A percentile compares a stretch with the other conserved stretches of the same genome.
phyloP scores from a whole-genome alignment of 2,113 vertebrate genomes.

The Nansenia antarctica region DNA sequence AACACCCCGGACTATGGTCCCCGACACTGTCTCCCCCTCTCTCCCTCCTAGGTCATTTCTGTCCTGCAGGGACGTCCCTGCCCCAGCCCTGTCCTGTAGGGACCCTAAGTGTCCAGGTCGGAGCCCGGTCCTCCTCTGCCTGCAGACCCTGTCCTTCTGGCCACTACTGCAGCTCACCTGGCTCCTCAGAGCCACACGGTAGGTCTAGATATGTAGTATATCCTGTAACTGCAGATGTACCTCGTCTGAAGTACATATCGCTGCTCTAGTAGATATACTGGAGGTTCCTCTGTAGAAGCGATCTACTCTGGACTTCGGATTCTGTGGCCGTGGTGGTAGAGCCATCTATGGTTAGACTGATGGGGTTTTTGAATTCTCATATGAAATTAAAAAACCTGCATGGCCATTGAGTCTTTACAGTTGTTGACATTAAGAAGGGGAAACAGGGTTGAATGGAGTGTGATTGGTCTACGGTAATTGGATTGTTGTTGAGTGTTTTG shows the following conservation, averaged over 20 bases:
- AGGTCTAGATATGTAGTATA: background rate
- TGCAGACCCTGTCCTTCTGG: constrained; percentile 85
- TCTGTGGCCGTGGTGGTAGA: no score
- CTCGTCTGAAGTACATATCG: no score
- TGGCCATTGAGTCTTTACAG: no score
- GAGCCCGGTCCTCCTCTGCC: constrained; percentile 62
- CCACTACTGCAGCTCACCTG: constrained; percentile 78
- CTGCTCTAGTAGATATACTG: no score
- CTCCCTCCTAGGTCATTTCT: constrained; percentile 78
- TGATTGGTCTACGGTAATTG: background rate
- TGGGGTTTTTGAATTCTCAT: no score
- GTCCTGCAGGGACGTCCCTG: constrained; percentile 67
- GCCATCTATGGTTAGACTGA: no score
- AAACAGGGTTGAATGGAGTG: background rate
- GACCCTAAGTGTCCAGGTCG: constrained; percentile 74
- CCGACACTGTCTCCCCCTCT: background rate
- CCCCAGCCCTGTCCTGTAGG: constrained; percentile 82
- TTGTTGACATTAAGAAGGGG: background rate
- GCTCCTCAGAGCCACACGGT: constrained; percentile 83
- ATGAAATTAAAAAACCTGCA: no score
- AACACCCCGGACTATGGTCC: no score
- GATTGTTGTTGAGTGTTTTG: background rate
- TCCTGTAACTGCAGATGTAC: no score
- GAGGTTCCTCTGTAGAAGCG: no score
- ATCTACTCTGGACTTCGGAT: no score